Conservation (phyloP, 2,113 vertebrate genomes). For the Anoura caudifer region DNA sequence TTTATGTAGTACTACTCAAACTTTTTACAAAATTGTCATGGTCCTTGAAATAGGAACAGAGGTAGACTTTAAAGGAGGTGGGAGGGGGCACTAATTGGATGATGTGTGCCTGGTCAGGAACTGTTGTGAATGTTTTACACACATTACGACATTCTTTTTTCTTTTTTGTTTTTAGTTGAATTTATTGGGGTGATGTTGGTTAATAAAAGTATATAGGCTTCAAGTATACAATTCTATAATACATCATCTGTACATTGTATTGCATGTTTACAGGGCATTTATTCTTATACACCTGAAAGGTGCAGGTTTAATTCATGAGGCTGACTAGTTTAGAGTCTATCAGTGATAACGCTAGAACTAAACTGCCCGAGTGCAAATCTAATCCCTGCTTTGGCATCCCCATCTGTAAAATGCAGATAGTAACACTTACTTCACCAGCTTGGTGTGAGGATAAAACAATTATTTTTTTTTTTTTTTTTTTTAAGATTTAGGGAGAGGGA, state of each 20-base stretch:
- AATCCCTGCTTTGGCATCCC: not conserved
- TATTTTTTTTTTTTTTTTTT: not conserved
- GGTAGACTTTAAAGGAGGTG: not conserved
- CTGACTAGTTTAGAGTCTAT: not conserved
- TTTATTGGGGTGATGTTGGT: too few species aligned
- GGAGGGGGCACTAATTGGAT: not conserved
- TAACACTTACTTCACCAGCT: not conserved
- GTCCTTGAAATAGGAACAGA: not conserved
- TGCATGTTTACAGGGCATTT: not conserved
- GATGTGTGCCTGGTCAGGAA: not conserved
- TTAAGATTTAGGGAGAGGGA: too few species aligned
- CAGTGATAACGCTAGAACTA: not conserved
- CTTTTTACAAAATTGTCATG: not conserved
- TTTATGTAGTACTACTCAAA: not conserved
- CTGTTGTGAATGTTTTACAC: not conserved
- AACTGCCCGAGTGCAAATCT: not conserved
- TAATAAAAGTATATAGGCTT: too few species aligned
- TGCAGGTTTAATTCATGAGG: not conserved
- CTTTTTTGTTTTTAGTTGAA: too few species aligned
- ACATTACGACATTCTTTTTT: not conserved
- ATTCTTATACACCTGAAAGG: not conserved
- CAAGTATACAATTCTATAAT: too few species aligned
- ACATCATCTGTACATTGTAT: too few species aligned
- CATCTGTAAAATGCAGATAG: not conserved
- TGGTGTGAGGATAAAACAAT: not conserved